Evolutionary conservation across 1,140 invertebrate species (phyloP), one percentile per base, ranked within the genome.

Genomic region (Metopolophium dirhodum): DNA sequence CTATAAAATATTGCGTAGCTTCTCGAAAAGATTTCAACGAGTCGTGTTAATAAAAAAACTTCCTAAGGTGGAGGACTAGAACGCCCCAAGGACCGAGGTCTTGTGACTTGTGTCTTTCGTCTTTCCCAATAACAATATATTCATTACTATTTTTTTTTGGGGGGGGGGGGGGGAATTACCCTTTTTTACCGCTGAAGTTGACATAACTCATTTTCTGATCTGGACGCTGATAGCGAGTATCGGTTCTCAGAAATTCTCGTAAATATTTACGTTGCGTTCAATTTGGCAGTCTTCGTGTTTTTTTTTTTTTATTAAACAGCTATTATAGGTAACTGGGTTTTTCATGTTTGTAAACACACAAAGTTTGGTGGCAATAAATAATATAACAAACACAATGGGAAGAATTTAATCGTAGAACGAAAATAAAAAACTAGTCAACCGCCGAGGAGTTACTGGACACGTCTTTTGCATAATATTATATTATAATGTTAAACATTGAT

Each of bases 391-490:
- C 7, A 77, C 30, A 77, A 77, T 77, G 30, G 30, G 30, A n/a
- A 61, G 30, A 77, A 77, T 77, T 77, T n/a, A 77, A 77, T 77
- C 61, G 61, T 77, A 18, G 61, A 77, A 77, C n/a, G 30, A 77
- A 77, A 77, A 77, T 77, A n/a, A n/a, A 77, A 77, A 77, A 77
- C 61, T 18, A 77, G 30, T 77, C n/a, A 77, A 20, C 61, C 61
- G 61, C 61, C 61, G 30, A 77, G 61, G 61, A 77, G 14, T 77
- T 77, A 18, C n/a, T 77, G 61, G 30, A 14, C 61, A 77, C 61
- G 61, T n/a, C 61, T n/a, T 77, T 77, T 77, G 61, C 61, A 77
- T 77, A 77, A 77, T 77, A 77, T 77, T 49, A 49, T 49, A 54
- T 22, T 54, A 77, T n/a, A 77, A 77, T 77, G 61, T 77, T 77